Evolutionary conservation across 1,140 invertebrate species (phyloP).

Genomic region (Hormaphis cornu): DNA sequence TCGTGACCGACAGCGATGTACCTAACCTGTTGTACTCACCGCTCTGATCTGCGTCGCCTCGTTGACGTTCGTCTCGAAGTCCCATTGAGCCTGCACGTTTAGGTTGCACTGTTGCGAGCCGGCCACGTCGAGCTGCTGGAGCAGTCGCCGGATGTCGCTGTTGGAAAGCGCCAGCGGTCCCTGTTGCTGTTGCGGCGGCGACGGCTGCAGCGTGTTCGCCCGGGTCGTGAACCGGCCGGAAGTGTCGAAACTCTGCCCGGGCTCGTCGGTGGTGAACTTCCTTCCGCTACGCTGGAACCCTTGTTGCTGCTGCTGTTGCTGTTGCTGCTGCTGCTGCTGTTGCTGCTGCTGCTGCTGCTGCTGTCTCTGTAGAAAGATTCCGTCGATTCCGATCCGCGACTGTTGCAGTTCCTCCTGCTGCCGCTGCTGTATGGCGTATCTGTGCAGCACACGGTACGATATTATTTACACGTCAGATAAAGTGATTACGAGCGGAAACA

Average conservation of each 20-base stretch:
- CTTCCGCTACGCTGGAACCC: slow-evolving; percentile 3
- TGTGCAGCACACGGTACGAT: neutral
- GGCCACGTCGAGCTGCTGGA: slow-evolving; percentile 59
- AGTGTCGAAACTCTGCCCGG: slow-evolving; percentile 2
- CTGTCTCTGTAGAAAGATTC: neutral
- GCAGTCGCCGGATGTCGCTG: slow-evolving; percentile 43
- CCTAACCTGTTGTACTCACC: slow-evolving; percentile 58
- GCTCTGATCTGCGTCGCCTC: slow-evolving; percentile 68
- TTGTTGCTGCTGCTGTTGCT: neutral
- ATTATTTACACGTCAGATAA: too few species aligned
- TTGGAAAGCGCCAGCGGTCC: slow-evolving; percentile 8
- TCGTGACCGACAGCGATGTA: too few species aligned
- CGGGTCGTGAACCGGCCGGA: neutral
- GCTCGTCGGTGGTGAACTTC: neutral
- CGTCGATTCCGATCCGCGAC: neutral
- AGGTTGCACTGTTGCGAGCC: slow-evolving; percentile 66
- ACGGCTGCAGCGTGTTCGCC: neutral
- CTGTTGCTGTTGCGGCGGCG: neutral
- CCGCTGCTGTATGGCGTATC: neutral
- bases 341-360: neutral
- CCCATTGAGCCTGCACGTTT: slow-evolving; percentile 75
- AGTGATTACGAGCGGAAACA: too few species aligned
- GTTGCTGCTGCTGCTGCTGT: neutral
- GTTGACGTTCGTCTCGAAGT: slow-evolving; percentile 78
- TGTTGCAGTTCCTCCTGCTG: neutral